Evolutionary conservation across 2,113 vertebrate species (phyloP), one percentile per base, ranked within the genome.

Genomic region (Pyxicephalus adspersus): DNA sequence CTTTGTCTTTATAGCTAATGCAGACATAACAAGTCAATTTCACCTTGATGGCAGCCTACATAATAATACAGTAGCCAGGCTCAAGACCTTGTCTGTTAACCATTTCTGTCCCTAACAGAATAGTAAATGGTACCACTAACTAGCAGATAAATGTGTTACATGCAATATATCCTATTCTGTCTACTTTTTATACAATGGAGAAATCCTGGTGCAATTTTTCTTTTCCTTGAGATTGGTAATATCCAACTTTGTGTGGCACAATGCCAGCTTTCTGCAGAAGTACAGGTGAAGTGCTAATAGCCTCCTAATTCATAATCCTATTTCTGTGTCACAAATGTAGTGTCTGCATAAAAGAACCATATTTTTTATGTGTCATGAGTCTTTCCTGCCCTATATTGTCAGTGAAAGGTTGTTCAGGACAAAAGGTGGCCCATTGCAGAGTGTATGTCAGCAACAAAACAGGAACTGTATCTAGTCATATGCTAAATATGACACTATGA

Each of bases 21-120:
- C 70, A 73, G 52, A 75, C 80, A 82, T 75, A 71, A 82, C 80
- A 82, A 75, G 70, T 82, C 80, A 82, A 75, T 82, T 82, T 82
- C 71, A 82, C 80, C 71, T 82, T 75, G 61, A 82, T 82, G 16
- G 52, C 61, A 58, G 52, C 57, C 25, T 51, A 55, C 31, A 50
- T n/a, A 70, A 22, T 60, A 51, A 58, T 54, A 9, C n/a, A n/a
- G 50, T 52, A 65, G 63, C 51, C 64, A 64, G 25, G 66, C 34
- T 22, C 5, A 38, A 67, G 61, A 78, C 63, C 55, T 60, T 52
- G 57, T 22, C 54, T 74, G 20, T 38, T 45, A 60, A 60, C n/a
- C 18, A 54, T 60, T 73, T 73, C 19, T 13, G 38, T 23, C 16
- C 15, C 20, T 25, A 25, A 74, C 25, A 13, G 17, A 57, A 38